phyloP scores from a whole-genome alignment of 2,888 invertebrate genomes.

The Rhamphomyia laevipes region DNA sequence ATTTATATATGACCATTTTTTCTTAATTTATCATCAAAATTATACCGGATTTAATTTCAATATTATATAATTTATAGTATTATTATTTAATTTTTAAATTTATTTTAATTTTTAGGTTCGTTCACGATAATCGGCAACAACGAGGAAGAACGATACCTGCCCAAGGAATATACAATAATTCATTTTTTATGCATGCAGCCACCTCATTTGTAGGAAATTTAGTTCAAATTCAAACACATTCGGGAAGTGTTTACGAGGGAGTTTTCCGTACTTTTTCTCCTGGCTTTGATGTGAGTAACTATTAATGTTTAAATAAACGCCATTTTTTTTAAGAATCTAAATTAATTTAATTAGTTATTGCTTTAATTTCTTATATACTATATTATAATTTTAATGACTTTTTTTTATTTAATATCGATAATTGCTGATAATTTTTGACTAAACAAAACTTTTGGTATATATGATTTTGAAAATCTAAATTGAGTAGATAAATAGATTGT shows the following conservation, averaged over 20 bases:
- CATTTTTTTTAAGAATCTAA: too few relatives aligned
- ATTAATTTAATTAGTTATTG: too few relatives aligned
- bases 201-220: slow-evolving; percentile 74
- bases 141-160: slow-evolving; percentile 56
- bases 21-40: too few relatives aligned
- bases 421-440: too few relatives aligned
- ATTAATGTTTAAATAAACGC: too few relatives aligned
- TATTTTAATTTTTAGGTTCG: slow-evolving; percentile 20
- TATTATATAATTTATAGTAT: not conserved
- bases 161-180: slow-evolving; percentile 83
- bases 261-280: slow-evolving; percentile 82
- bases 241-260: slow-evolving; percentile 78
- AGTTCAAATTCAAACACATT: slow-evolving; percentile 70
- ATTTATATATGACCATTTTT: too few relatives aligned
- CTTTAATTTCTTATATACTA: too few relatives aligned
- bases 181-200: slow-evolving; percentile 80
- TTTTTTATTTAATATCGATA: too few relatives aligned
- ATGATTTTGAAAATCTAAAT: too few relatives aligned
- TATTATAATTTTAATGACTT: too few relatives aligned
- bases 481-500: too few relatives aligned
- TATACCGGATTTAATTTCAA: not conserved
- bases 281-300: slow-evolving; percentile 65
- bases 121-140: slow-evolving; percentile 29
- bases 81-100: not conserved
- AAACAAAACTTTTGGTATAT: too few relatives aligned